phyloP scores from a whole-genome alignment of 2,113 vertebrate species.

The Isichthys henryi region DNA sequence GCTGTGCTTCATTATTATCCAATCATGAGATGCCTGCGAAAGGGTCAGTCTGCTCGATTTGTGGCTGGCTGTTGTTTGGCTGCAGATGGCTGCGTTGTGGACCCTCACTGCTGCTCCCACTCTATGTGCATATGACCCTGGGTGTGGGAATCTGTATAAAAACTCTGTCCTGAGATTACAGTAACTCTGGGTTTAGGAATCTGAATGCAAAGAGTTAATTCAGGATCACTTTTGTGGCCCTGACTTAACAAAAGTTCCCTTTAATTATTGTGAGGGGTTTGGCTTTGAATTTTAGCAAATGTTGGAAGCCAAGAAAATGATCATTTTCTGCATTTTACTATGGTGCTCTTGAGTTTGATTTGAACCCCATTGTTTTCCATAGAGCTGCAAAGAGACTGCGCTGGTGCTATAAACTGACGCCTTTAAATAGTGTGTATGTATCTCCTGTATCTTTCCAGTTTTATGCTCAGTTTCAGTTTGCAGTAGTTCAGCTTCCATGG shows the following conservation, averaged over 20 bases:
- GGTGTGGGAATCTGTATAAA: background rate
- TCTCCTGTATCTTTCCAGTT: background rate
- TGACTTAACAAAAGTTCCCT: background rate
- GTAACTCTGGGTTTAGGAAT: background rate
- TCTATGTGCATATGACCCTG: background rate
- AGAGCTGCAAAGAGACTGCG: background rate
- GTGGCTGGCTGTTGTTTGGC: background rate
- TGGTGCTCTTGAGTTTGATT: background rate
- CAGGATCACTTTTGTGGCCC: background rate
- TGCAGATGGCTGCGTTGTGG: background rate
- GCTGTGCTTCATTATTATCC: background rate
- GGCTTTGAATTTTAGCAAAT: background rate
- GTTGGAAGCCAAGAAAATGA: background rate
- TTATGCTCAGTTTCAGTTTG: background rate
- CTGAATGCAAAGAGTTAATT: background rate
- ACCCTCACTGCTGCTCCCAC: background rate
- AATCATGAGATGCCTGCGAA: background rate
- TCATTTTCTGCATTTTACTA: background rate
- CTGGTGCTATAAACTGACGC: background rate
- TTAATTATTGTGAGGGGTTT: background rate
- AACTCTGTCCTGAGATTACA: background rate
- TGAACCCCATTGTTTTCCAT: background rate
- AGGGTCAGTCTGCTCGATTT: background rate
- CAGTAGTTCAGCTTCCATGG: background rate
- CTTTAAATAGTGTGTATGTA: background rate